Evolutionary conservation across 2,113 vertebrate genomes (phyloP).

Genomic region (Corapipo altera): DNA sequence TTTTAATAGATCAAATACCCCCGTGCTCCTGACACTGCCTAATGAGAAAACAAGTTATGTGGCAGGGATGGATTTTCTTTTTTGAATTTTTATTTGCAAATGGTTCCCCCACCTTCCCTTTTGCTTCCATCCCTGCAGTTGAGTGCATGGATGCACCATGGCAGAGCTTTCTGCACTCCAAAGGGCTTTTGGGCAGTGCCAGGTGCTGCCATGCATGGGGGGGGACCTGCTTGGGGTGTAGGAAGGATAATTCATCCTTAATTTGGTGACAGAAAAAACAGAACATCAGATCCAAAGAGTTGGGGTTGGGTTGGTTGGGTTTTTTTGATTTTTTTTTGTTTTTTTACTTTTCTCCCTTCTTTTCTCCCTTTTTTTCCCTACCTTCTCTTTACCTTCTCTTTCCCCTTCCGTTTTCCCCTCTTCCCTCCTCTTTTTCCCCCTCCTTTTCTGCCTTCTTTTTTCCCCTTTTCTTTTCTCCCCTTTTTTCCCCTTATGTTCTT

Average conservation of each 20-base stretch:
- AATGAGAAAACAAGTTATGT: slow-evolving; percentile 39
- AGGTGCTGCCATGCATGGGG: background rate
- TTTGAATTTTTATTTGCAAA: background rate
- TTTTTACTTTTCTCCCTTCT: background rate
- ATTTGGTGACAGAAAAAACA: background rate
- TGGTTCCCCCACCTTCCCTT: background rate
- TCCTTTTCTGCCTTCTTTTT: rapidly evolving
- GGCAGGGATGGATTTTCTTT: background rate
- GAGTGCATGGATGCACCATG: background rate
- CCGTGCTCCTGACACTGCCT: background rate
- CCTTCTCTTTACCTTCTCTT: too few species aligned
- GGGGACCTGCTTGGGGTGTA: background rate
- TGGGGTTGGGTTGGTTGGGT: too few species aligned
- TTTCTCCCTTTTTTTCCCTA: background rate
- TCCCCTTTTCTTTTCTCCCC: background rate
- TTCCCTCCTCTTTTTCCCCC: too few species aligned
- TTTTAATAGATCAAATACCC: slow-evolving; percentile 51
- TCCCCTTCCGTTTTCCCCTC: rapidly evolving
- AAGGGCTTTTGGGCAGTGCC: background rate
- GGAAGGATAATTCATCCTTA: background rate
- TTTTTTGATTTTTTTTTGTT: too few species aligned
- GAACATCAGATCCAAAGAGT: background rate
- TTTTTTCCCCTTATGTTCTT: background rate
- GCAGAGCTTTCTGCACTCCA: background rate
- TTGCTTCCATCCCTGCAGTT: background rate